A percentile compares a stretch with the other conserved stretches of the same genome.
Conservation (phyloP, 1,140 invertebrate species). For the Batillaria attramentaria region DNA sequence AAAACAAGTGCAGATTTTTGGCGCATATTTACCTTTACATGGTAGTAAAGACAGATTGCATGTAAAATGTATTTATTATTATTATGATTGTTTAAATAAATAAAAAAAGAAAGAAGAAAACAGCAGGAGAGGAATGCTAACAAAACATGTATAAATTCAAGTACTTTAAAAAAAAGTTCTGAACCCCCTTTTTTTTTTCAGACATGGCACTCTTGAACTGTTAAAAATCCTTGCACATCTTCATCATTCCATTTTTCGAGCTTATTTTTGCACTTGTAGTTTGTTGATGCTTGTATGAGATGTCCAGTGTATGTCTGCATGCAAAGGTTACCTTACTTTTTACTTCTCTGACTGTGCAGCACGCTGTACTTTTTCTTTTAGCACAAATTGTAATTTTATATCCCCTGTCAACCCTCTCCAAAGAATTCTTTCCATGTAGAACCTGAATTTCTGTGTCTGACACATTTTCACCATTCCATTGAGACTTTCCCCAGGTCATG, state of each 20-base stretch:
- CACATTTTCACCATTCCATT: slow-evolving; percentile 15
- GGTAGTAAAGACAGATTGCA: neutral
- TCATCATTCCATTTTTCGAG: slow-evolving; percentile 26
- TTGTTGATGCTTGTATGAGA: slow-evolving; percentile 1
- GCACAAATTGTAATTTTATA: slow-evolving; percentile 20
- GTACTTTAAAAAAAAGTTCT: neutral
- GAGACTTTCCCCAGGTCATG: slow-evolving; percentile 10
- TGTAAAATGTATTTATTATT: neutral
- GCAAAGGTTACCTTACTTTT: slow-evolving; percentile 17
- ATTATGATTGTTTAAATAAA: slow-evolving; percentile 1
- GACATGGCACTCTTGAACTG: neutral
- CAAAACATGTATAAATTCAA: too few species aligned
- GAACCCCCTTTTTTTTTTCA: neutral
- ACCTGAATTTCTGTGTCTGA: slow-evolving; percentile 6
- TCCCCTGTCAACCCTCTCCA: neutral
- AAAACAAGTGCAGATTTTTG: too few species aligned
- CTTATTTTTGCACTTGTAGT: slow-evolving; percentile 20
- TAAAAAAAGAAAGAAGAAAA: slow-evolving; percentile 14
- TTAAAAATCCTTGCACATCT: slow-evolving; percentile 22
- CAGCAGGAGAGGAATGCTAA: neutral
- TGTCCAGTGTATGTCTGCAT: slow-evolving; percentile 7
- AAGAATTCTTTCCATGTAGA: neutral
- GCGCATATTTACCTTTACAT: too few species aligned
- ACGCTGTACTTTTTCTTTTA: slow-evolving; percentile 5
- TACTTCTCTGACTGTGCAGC: slow-evolving; percentile 13